These are phyloP conservation scores for Rhysida immarginata DNA, from an alignment of 1,140 invertebrate genomes.

Conservation along the genomic window DNA sequence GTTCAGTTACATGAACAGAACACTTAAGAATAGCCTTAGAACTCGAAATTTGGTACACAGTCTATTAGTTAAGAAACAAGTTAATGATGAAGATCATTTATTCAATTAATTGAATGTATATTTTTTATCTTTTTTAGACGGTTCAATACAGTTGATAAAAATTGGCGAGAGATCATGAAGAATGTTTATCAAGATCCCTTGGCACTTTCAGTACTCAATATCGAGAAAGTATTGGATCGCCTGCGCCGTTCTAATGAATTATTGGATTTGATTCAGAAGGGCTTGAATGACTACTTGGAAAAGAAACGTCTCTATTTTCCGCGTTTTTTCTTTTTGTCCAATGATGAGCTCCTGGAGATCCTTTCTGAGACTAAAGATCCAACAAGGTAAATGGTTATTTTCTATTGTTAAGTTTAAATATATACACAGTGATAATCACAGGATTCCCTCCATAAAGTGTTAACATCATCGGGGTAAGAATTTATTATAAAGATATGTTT, in stretches of 20 bases:
- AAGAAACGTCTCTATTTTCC: slow-evolving; percentile 90
- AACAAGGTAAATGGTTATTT: slow-evolving; percentile 42
- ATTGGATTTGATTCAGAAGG: slow-evolving; percentile 76
- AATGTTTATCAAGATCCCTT: slow-evolving; percentile 54
- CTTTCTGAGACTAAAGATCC: slow-evolving; percentile 94
- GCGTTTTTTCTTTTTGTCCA: slow-evolving; percentile 92
- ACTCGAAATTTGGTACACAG: no score
- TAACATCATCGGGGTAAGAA: no score
- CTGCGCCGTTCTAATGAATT: slow-evolving; percentile 76
- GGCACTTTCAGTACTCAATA: slow-evolving; percentile 70
- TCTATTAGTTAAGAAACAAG: no score
- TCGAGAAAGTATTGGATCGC: slow-evolving; percentile 80
- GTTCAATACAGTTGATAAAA: slow-evolving; percentile 26
- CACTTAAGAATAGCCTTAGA: no score
- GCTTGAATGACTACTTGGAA: slow-evolving; percentile 85
- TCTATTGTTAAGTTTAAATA: no score
- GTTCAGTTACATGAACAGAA: no score
- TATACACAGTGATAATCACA: no score
- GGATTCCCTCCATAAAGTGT: no score
- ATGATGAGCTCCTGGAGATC: slow-evolving; percentile 90
- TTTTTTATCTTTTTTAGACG: slow-evolving; percentile 14
- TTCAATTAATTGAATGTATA: neutral
- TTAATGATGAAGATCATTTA: no score
- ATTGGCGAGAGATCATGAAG: slow-evolving; percentile 90
- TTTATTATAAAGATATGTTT: no score